Evolutionary conservation across 2,113 vertebrate species (phyloP).

Genomic region (Narcine bancroftii): DNA sequence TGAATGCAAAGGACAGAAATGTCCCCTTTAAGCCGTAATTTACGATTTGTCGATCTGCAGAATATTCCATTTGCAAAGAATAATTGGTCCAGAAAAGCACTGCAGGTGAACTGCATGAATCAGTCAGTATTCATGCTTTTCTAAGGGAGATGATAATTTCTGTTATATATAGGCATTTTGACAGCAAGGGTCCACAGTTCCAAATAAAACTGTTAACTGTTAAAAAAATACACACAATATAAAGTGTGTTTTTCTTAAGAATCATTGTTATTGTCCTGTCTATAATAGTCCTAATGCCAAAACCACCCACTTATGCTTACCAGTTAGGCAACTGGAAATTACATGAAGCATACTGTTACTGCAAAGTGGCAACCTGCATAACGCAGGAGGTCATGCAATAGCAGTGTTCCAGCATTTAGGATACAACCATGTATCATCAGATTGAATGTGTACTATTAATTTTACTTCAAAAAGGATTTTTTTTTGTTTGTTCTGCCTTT

Average conservation of each 20-base stretch:
- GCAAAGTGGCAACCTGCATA: neutral
- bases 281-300: neutral
- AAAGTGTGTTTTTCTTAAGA: neutral
- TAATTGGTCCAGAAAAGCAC: neutral
- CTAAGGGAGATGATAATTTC: neutral
- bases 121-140: neutral
- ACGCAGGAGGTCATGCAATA: neutral
- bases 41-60: neutral
- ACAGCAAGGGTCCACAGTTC: neutral
- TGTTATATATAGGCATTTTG: neutral
- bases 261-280: neutral
- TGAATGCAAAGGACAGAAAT: too few species aligned
- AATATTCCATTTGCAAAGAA: neutral
- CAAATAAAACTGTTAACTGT: neutral
- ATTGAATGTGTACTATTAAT: neutral
- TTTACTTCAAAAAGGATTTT: neutral
- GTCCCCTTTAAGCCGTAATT: too few species aligned
- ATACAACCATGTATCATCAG: neutral
- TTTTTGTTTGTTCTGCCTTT: neutral
- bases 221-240: neutral
- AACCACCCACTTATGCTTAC: neutral
- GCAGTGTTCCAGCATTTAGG: neutral
- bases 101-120: neutral
- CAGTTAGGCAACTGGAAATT: neutral
- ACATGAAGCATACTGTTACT: neutral